phyloP scores from a whole-genome alignment of 2,888 invertebrate genomes.

The Sminthurinus aureus region DNA sequence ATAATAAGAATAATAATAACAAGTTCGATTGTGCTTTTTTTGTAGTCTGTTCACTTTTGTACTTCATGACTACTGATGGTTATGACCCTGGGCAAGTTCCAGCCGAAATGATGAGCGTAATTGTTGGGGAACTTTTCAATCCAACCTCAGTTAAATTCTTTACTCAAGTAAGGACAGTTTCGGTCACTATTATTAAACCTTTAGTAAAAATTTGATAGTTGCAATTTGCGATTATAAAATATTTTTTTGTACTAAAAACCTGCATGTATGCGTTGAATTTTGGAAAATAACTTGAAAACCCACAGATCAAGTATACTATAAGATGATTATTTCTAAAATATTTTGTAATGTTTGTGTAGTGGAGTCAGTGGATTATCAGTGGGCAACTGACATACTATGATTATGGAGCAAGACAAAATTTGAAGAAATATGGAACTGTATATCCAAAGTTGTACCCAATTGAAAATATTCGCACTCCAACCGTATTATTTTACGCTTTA shows the following conservation, averaged over 20 bases:
- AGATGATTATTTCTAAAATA: no score
- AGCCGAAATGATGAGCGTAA: constrained; percentile 1
- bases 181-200: no score
- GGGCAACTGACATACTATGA: constrained; percentile 8
- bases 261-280: no score
- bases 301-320: no score
- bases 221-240: no score
- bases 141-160: not conserved
- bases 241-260: no score
- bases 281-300: no score
- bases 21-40: no score
- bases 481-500: not conserved
- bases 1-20: no score
- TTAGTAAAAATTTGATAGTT: no score
- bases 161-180: not conserved
- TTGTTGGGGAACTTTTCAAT: not conserved
- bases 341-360: not conserved
- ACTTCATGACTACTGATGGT: constrained; percentile 3
- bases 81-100: constrained; percentile 16
- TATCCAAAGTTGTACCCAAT: not conserved
- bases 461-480: not conserved
- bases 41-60: not conserved
- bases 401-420: not conserved
- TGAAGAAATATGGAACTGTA: not conserved
- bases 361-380: constrained; percentile 7